Evolutionary conservation across 1,140 invertebrate species (phyloP), one percentile per base, ranked within the genome.

Genomic region (Archivesica marissinica): DNA sequence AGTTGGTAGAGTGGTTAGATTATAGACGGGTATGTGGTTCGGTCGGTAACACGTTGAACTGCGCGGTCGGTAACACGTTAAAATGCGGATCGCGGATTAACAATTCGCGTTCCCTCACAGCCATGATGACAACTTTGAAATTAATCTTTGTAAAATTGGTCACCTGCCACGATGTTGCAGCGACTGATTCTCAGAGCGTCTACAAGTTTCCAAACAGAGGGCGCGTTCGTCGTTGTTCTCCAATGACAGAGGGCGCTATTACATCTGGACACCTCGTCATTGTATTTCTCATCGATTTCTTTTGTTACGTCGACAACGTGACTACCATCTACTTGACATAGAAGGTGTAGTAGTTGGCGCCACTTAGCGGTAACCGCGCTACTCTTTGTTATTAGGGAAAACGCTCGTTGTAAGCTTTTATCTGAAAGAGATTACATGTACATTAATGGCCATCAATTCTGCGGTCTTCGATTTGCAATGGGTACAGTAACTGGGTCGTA

Each of bases 401-500:
- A 81, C 41, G 61, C 79, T 13, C 39, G 23, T 25, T 81, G 50
- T 11, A 81, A 25, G 23, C 35, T 30, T 28, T 56, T 81, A 1
- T 81, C 79, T 81, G 66, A n/a, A 72, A 76, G 13, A 50, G 28
- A 66, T 50, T 11, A 50, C n/a, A n/a, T n/a, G n/a, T n/a, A n/a
- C n/a, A n/a, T n/a, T n/a, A n/a, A n/a, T n/a, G n/a, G n/a, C n/a
- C n/a, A n/a, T n/a, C n/a, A n/a, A n/a, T n/a, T n/a, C n/a, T n/a
- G n/a, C n/a, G n/a, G n/a, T n/a, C n/a, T n/a, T n/a, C n/a, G n/a
- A n/a, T n/a, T n/a, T n/a, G n/a, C n/a, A n/a, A n/a, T n/a, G n/a
- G n/a, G n/a, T n/a, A n/a, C n/a, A n/a, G n/a, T n/a, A n/a, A n/a
- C n/a, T n/a, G n/a, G n/a, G n/a, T n/a, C n/a, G n/a, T n/a, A n/a